Base-by-base conservation (phyloP, 2,113 vertebrate genomes). In the Vireo altiloquus region DNA sequence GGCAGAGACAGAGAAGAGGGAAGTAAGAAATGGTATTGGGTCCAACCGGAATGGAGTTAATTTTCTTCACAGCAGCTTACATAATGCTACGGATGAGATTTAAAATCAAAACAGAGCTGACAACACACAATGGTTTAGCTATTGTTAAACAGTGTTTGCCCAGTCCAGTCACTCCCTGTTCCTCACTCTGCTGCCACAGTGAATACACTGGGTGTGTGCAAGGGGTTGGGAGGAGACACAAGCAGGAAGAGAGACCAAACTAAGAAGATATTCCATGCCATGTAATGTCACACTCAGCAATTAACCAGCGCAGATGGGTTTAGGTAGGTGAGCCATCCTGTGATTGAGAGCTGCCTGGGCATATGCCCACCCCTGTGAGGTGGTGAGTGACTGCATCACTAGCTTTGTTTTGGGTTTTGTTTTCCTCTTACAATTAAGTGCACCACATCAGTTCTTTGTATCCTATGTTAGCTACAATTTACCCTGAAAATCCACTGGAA, bases 321-420 rank as follows among this genome's bases (percentile, higher is more conserved):
- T 33, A 33, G 52, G 10, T 23, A 16, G 12, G 52, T 64, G 35
- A 82, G 30, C 10, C 13, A 46, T 15, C 42, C 59, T 16, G 30
- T 49, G 28, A 20, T 74, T 3, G 3, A 47, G 35, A 86, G 8
- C 33, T 30, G 35, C 23, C 66, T 19, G 40, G 15, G 22, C 47
- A 75, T 0, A 12, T 11, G 30, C 39, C n/a, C 77, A 44, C 28
- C 69, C 24, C 28, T 3, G 24, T 8, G 25, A 75, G 39, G 17
- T 23, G 25, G 19, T 17, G 28, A 90, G 21, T 15, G 42, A 71
- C 39, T 56, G 15, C 39, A 46, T 21, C 23, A 11, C n/a, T 50
- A 59, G 11, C 2, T n/a, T 70, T 35, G 17, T 1, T 24, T 80
- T 53, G 18, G 19, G 24, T 0, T 8, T 7, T 28, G 22, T 31